Evolutionary conservation across 2,797 vertebrate genomes (phyloP).

Genomic region (Syngnathus rostellatus): DNA sequence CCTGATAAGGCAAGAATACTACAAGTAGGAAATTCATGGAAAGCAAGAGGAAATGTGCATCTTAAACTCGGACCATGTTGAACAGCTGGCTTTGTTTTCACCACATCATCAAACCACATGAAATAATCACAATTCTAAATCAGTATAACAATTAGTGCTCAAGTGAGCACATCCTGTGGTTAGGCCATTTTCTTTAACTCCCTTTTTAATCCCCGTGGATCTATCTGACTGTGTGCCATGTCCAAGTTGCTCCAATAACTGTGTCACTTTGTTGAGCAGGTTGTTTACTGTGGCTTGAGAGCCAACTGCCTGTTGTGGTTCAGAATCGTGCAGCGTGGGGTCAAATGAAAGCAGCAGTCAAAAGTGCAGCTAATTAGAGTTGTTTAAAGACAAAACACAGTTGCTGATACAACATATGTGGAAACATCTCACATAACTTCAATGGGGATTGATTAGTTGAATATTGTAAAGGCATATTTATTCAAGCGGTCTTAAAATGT

Average conservation of each 20-base stretch:
- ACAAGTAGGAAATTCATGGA: too few relatives aligned
- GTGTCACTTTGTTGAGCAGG: not conserved
- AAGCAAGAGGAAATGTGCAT: too few relatives aligned
- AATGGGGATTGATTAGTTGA: not conserved
- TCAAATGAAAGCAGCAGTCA: not conserved
- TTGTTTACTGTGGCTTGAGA: not conserved
- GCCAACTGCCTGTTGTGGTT: not conserved
- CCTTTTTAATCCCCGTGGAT: not conserved
- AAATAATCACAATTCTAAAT: not conserved
- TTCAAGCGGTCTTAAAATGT: not conserved
- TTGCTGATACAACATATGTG: not conserved
- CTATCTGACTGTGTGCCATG: not conserved
- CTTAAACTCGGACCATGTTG: not conserved
- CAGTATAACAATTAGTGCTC: not conserved
- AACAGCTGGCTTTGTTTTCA: not conserved
- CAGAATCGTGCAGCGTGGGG: not conserved
- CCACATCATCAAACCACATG: not conserved
- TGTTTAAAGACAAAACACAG: not conserved
- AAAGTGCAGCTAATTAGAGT: not conserved
- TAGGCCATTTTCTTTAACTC: not conserved
- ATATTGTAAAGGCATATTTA: not conserved
- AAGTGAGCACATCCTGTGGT: not conserved
- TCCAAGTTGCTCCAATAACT: not conserved
- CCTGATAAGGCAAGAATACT: too few relatives aligned
- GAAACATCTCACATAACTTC: not conserved